Percentiles rank a stretch among this genome's conserved stretches.
Conservation (phyloP, 2,888 invertebrate genomes). For the Leucoma salicis region DNA sequence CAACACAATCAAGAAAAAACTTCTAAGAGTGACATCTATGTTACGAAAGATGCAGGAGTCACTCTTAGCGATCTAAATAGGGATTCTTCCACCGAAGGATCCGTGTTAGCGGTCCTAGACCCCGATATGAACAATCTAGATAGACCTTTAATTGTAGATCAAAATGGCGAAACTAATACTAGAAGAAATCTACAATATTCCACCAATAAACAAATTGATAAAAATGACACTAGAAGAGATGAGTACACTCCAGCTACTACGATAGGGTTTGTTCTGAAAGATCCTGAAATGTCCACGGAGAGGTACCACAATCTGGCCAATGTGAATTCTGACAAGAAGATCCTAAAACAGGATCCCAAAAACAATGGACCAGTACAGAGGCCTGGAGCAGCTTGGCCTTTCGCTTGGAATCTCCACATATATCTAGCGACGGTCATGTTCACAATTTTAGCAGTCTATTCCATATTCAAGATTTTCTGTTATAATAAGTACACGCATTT, state of each 20-base stretch:
- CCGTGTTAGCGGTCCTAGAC: conserved; percentile 72
- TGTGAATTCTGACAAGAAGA: conserved; percentile 79
- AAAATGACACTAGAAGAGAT: conserved; percentile 63
- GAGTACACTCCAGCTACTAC: conserved; percentile 72
- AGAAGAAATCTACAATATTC: conserved; percentile 76
- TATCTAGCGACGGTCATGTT: conserved; percentile 93
- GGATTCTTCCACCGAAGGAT: conserved; percentile 74
- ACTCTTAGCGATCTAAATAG: conserved; percentile 67
- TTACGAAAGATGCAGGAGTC: conserved; percentile 72
- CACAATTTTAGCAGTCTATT: conserved; percentile 91
- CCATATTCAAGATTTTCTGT: conserved; percentile 92
- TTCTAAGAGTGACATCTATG: conserved; percentile 66
- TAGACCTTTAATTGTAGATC: conserved; percentile 71
- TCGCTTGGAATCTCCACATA: conserved; percentile 96
- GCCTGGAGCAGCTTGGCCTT: conserved; percentile 86
- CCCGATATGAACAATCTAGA: conserved; percentile 80
- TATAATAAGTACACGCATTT: conserved; percentile 93
- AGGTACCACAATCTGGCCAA: conserved; percentile 83
- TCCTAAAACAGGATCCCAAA: conserved; percentile 66
- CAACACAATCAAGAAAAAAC: conserved; percentile 71
- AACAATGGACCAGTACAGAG: conserved; percentile 65
- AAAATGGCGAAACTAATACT: conserved; percentile 78
- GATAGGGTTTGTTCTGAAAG: conserved; percentile 71
- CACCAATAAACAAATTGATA: conserved; percentile 66
- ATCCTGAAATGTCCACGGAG: conserved; percentile 78